phyloP scores from a whole-genome alignment of 2,888 invertebrate species.

The Aphidius colemani region DNA sequence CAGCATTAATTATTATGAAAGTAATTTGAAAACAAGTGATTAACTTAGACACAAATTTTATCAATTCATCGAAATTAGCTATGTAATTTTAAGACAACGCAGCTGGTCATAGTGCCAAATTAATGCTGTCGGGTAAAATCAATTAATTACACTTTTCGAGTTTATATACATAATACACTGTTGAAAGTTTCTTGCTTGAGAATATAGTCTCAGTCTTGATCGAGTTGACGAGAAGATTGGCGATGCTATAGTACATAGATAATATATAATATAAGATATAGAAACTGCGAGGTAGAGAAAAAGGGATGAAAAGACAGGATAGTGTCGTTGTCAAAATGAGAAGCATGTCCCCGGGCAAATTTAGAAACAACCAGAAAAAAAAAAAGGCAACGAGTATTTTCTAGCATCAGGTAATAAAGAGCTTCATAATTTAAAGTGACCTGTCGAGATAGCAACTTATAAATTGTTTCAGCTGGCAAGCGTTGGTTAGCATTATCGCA shows the following conservation, averaged over 20 bases:
- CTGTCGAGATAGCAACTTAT: conserved; percentile 49
- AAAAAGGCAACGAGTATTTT: conserved; percentile 16
- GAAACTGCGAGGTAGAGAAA: conserved; percentile 7
- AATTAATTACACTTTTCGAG: conserved; percentile 28
- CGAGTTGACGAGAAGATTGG: no score
- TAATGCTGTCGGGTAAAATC: conserved; percentile 27
- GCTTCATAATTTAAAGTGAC: conserved; percentile 50
- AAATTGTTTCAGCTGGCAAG: conserved; percentile 49
- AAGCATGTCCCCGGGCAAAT: conserved; percentile 20
- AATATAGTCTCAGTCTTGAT: no score
- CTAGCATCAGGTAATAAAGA: conserved; percentile 43
- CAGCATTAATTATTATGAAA: conserved; percentile 6
- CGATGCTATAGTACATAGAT: conserved; percentile 1
- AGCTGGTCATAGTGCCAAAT: conserved; percentile 19
- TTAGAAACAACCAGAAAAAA: no score
- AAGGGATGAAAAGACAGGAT: conserved; percentile 21
- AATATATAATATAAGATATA: background rate
- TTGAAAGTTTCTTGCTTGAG: conserved; percentile 7
- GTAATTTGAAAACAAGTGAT: conserved; percentile 5
- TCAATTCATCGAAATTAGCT: conserved; percentile 23
- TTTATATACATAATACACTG: conserved; percentile 3
- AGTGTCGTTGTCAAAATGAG: conserved; percentile 28
- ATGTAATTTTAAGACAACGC: conserved; percentile 14
- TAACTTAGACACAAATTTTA: conserved; percentile 6
- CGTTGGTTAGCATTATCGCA: conserved; percentile 50